phyloP scores from a whole-genome alignment of 2,797 vertebrate genomes.

The Brachymystax lenok region DNA sequence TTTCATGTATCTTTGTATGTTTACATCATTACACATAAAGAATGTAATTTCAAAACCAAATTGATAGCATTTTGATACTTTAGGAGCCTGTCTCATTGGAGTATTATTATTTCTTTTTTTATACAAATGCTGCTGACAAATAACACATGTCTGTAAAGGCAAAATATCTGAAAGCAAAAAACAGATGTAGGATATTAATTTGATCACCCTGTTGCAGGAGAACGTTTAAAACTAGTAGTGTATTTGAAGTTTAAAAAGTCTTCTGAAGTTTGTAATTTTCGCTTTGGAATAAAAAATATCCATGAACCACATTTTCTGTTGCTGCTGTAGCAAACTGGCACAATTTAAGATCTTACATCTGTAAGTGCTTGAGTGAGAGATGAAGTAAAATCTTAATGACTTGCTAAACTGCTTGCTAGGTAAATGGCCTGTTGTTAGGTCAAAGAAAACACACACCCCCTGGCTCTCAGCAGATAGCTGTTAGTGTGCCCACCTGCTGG shows the following conservation, averaged over 20 bases:
- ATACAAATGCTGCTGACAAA: background rate
- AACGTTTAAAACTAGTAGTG: too few species aligned
- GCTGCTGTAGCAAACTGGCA: too few species aligned
- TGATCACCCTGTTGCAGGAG: too few species aligned
- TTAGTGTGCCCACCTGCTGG: slow-evolving; percentile 49
- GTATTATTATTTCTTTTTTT: background rate
- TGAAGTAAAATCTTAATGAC: slow-evolving; percentile 62
- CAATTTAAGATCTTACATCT: too few species aligned
- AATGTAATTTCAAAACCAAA: too few species aligned
- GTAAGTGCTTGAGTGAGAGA: slow-evolving; percentile 29
- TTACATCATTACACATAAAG: background rate
- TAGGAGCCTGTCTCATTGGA: background rate
- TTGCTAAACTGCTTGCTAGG: slow-evolving; percentile 64
- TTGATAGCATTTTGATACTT: too few species aligned
- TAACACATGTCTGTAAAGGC: background rate
- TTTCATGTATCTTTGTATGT: background rate
- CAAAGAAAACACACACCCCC: slow-evolving; percentile 68
- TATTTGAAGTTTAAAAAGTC: too few species aligned
- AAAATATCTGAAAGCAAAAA: background rate
- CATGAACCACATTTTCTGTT: too few species aligned
- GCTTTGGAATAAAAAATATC: too few species aligned
- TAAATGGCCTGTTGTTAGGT: slow-evolving; percentile 60
- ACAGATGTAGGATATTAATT: background rate
- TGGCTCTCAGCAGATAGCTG: slow-evolving; percentile 50
- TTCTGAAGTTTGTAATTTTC: too few species aligned